Evolutionary conservation across 2,113 vertebrate genomes (phyloP).

Genomic region (Piliocolobus tephrosceles): DNA sequence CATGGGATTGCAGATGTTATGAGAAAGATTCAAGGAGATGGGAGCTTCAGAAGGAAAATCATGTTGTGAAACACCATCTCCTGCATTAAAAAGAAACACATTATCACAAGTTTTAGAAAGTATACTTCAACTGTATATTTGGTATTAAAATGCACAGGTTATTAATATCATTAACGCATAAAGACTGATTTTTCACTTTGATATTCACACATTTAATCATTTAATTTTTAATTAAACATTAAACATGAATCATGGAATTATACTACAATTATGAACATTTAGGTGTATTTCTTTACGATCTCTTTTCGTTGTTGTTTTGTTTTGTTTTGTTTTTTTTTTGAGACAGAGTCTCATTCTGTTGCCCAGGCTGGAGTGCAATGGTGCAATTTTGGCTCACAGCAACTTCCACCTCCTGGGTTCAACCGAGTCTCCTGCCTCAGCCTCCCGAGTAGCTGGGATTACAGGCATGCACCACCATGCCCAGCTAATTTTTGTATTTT

Average conservation of each 20-base stretch:
- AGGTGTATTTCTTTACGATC: neutral
- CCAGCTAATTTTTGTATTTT: too few relatives aligned
- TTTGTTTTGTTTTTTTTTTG: too few relatives aligned
- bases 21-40: constrained; percentile 84
- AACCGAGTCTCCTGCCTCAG: too few relatives aligned
- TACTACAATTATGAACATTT: neutral
- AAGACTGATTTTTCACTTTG: neutral
- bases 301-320: neutral
- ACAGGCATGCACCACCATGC: too few relatives aligned
- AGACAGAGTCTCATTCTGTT: too few relatives aligned
- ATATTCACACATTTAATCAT: neutral
- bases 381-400: too few relatives aligned
- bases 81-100: constrained; percentile 71
- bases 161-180: neutral
- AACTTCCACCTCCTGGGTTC: too few relatives aligned
- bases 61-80: constrained; percentile 82
- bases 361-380: too few relatives aligned
- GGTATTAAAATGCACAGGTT: neutral
- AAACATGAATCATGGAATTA: neutral
- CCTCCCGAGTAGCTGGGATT: too few relatives aligned
- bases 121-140: neutral
- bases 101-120: neutral
- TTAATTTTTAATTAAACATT: neutral
- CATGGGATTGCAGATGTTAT: constrained; percentile 86
- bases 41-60: constrained; percentile 84